Conservation (phyloP, 2,888 invertebrate genomes). For the Aspidiotus destructor region DNA sequence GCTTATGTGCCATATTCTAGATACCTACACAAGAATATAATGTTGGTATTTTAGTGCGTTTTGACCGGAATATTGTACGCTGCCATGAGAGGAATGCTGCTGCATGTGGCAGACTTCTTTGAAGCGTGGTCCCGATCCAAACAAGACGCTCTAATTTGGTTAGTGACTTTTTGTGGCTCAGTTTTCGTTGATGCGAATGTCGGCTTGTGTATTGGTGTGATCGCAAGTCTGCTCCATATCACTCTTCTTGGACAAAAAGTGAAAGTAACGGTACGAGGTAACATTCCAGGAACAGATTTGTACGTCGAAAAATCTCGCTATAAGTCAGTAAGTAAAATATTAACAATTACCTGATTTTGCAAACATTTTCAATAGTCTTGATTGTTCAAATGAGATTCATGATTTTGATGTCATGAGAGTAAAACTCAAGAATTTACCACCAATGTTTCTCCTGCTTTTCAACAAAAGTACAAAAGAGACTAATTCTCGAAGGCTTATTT, state of each 20-base stretch:
- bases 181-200: conserved; percentile 66
- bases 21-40: too few species aligned
- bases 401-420: too few species aligned
- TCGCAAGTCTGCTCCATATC: conserved; percentile 56
- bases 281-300: conserved; percentile 53
- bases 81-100: conserved; percentile 66
- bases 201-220: conserved; percentile 58
- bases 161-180: conserved; percentile 60
- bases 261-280: conserved; percentile 53
- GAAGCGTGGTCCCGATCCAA: conserved; percentile 58
- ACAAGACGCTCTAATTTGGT: conserved; percentile 64
- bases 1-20: too few species aligned
- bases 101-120: conserved; percentile 57
- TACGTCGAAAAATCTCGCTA: conserved; percentile 57
- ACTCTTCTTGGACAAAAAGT: conserved; percentile 57
- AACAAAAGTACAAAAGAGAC: too few species aligned
- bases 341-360: too few species aligned
- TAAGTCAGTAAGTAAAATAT: conserved; percentile 28
- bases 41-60: conserved; percentile 44
- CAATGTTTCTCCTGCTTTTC: too few species aligned
- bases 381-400: too few species aligned
- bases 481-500: too few species aligned
- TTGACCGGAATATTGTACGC: conserved; percentile 61
- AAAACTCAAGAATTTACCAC: too few species aligned
- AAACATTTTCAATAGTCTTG: too few species aligned